Evolutionary conservation across 2,888 invertebrate species (phyloP).

Genomic region (Drosophila peninsularis): DNA sequence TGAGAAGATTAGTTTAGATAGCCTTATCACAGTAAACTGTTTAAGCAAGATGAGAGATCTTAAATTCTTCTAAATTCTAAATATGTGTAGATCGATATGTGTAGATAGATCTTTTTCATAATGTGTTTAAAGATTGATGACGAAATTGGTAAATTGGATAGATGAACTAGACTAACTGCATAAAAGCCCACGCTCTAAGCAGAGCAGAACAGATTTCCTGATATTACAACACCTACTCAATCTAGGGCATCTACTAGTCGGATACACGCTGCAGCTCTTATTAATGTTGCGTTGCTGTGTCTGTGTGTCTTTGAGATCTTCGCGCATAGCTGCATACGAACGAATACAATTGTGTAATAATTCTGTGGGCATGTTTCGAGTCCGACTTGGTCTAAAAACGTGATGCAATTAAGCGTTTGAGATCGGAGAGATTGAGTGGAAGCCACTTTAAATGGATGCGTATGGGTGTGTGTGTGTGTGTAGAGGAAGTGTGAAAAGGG

Average conservation of each 20-base stretch:
- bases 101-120: too few species aligned
- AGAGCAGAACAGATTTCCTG: background rate
- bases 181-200: background rate
- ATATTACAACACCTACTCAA: background rate
- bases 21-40: too few species aligned
- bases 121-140: background rate
- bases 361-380: conserved; percentile 45
- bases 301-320: conserved; percentile 27
- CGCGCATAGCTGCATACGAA: conserved; percentile 27
- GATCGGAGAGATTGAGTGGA: conserved; percentile 50
- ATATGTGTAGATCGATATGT: background rate
- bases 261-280: background rate
- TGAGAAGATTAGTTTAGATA: background rate
- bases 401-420: conserved; percentile 77
- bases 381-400: conserved; percentile 75
- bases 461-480: conserved; percentile 15
- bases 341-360: conserved; percentile 74
- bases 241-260: background rate
- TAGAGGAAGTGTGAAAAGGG: conserved; percentile 66
- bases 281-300: conserved; percentile 3
- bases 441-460: conserved; percentile 46
- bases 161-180: background rate
- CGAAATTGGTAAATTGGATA: background rate
- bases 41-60: background rate
- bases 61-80: background rate